Evolutionary conservation across 2,797 vertebrate genomes (phyloP).

Genomic region (Tapera naevia): DNA sequence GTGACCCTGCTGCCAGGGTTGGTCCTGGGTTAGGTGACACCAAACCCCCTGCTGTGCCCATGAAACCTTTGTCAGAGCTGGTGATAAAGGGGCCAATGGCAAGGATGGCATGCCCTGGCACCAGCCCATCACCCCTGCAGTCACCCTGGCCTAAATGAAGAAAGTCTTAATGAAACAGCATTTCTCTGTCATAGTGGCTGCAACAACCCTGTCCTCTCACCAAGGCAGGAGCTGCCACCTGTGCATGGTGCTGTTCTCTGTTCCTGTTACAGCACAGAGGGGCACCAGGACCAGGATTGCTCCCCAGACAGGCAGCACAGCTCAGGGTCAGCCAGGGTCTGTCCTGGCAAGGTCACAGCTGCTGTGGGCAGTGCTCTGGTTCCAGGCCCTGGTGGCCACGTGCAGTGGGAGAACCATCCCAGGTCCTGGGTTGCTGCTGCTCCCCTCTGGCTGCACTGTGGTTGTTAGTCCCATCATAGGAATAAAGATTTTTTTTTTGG

Average conservation of each 20-base stretch:
- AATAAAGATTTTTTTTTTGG: not conserved
- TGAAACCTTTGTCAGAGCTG: accelerated
- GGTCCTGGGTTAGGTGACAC: not conserved
- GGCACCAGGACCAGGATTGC: not conserved
- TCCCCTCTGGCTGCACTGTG: not conserved
- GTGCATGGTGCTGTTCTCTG: not conserved
- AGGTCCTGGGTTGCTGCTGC: not conserved
- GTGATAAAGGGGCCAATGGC: accelerated
- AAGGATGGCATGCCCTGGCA: not conserved
- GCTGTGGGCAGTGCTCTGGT: not conserved
- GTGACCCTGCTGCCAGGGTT: not conserved
- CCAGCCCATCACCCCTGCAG: not conserved
- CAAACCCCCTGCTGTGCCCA: accelerated
- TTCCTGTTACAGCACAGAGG: not conserved
- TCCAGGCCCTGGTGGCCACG: accelerated
- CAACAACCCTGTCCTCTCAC: not conserved
- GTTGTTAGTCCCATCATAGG: not conserved
- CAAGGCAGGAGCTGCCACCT: not conserved
- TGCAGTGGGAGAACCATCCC: not conserved
- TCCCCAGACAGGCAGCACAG: accelerated
- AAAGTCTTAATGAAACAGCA: accelerated
- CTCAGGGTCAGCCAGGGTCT: not conserved
- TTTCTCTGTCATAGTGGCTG: accelerated
- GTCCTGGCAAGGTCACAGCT: not conserved
- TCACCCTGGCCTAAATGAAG: not conserved